Percentiles rank a stretch among this genome's conserved stretches.
These are phyloP conservation scores for Eptatretus burgeri DNA, from an alignment of 2,113 vertebrate species.

Conservation along the genomic window DNA sequence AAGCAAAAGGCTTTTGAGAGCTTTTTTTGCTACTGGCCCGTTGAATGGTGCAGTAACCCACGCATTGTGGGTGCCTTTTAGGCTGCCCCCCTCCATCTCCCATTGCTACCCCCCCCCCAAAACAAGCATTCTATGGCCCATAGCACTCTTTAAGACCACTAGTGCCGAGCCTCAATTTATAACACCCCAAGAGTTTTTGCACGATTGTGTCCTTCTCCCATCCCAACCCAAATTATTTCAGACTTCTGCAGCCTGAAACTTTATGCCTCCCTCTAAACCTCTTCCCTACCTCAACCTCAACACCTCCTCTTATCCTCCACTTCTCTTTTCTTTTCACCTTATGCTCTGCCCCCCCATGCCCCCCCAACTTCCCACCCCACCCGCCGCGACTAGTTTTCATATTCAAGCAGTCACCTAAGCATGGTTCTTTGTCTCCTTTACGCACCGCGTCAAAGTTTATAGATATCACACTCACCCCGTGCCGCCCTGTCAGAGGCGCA, in stretches of 20 bases:
- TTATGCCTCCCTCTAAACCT: not conserved
- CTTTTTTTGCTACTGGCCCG: too few species aligned
- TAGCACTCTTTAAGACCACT: too few species aligned
- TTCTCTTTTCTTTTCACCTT: not conserved
- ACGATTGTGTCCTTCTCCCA: not conserved
- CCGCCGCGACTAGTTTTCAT: constrained; percentile 20
- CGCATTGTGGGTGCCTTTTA: too few species aligned
- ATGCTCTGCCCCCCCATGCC: constrained; percentile 6
- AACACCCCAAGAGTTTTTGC: too few species aligned
- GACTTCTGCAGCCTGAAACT: not conserved
- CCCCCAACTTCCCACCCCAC: not conserved
- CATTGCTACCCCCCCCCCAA: too few species aligned
- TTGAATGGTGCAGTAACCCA: too few species aligned
- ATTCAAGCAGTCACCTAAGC: constrained; percentile 31
- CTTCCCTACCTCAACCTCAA: constrained; percentile 1
- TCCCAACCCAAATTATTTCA: not conserved
- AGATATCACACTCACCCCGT: constrained; percentile 39
- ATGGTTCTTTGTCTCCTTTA: constrained; percentile 30
- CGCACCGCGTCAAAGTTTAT: constrained; percentile 56
- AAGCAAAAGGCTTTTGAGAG: too few species aligned
- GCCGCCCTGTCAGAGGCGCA: constrained; percentile 42
- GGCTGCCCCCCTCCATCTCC: too few species aligned
- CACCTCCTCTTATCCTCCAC: not conserved
- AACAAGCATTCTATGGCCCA: too few species aligned
- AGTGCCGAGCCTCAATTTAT: too few species aligned